Evolutionary conservation across 2,888 invertebrate genomes (phyloP).

Genomic region (Metopia argyrocephala): DNA sequence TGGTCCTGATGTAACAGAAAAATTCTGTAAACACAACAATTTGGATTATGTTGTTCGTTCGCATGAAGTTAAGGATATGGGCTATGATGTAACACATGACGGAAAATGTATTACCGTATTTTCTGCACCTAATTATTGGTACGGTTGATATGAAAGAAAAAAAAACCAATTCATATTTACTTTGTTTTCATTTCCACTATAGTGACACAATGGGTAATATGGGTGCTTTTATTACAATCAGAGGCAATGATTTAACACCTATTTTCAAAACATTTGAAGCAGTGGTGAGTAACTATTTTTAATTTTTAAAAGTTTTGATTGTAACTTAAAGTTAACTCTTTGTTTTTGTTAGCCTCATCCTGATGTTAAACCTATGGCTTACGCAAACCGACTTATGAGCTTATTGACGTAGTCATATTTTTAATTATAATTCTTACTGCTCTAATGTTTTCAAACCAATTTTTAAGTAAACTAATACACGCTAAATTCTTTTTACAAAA

Average conservation of each 20-base stretch:
- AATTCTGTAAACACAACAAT: slow-evolving; percentile 90
- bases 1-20: slow-evolving; percentile 96
- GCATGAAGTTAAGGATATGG: slow-evolving; percentile 98
- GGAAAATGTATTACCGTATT: slow-evolving; percentile 99
- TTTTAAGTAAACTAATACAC: slow-evolving; percentile 45
- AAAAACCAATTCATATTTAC: neutral
- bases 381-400: slow-evolving; percentile 92
- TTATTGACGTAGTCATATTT: slow-evolving; percentile 79
- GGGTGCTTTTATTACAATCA: slow-evolving; percentile 97
- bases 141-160: slow-evolving; percentile 56
- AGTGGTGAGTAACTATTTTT: slow-evolving; percentile 85
- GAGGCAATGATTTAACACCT: slow-evolving; percentile 93
- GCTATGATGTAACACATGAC: slow-evolving; percentile 96
- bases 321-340: neutral
- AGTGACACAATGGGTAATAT: slow-evolving; percentile 99
- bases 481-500: slow-evolving; percentile 50
- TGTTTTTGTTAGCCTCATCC: slow-evolving; percentile 90
- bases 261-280: slow-evolving; percentile 95
- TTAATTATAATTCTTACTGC: slow-evolving; percentile 46
- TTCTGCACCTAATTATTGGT: slow-evolving; percentile 99
- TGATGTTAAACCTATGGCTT: slow-evolving; percentile 97
- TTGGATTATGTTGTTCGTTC: slow-evolving; percentile 96
- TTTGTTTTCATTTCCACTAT: slow-evolving; percentile 59
- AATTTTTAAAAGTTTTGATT: neutral
- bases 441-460: slow-evolving; percentile 59